Evolutionary conservation across 2,888 invertebrate genomes (phyloP).

Genomic region (Lithophane leautieri): DNA sequence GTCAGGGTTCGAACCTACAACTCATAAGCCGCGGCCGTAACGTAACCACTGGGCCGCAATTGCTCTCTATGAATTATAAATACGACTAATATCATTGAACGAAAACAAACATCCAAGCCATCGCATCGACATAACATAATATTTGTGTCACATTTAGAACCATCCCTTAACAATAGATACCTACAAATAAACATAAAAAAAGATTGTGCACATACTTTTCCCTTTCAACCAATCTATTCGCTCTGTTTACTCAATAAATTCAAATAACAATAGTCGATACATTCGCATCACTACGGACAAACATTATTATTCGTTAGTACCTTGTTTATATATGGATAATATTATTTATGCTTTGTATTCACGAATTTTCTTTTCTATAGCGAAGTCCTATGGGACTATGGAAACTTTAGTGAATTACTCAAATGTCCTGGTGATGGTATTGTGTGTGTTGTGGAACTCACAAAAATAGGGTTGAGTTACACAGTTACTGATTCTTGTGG

Average conservation of each 20-base stretch:
- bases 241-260: slow-evolving; percentile 59
- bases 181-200: slow-evolving; percentile 38
- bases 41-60: too few species aligned
- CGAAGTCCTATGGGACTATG: slow-evolving; percentile 19
- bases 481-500: neutral
- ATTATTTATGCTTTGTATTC: slow-evolving; percentile 55
- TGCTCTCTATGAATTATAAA: neutral
- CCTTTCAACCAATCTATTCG: slow-evolving; percentile 44
- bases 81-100: neutral
- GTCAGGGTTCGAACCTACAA: too few species aligned
- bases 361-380: slow-evolving; percentile 24
- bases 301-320: slow-evolving; percentile 61
- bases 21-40: too few species aligned
- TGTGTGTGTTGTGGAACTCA: neutral
- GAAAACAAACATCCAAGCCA: slow-evolving; percentile 3
- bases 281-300: slow-evolving; percentile 61
- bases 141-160: slow-evolving; percentile 15
- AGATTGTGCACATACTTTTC: slow-evolving; percentile 29
- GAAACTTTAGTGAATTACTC: slow-evolving; percentile 26
- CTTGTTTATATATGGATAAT: slow-evolving; percentile 54
- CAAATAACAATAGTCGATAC: slow-evolving; percentile 62
- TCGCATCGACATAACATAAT: slow-evolving; percentile 14
- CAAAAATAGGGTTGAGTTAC: neutral
- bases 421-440: slow-evolving; percentile 8
- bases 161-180: slow-evolving; percentile 4